phyloP scores from a whole-genome alignment of 2,888 invertebrate genomes.

The Melinaea menophilus region DNA sequence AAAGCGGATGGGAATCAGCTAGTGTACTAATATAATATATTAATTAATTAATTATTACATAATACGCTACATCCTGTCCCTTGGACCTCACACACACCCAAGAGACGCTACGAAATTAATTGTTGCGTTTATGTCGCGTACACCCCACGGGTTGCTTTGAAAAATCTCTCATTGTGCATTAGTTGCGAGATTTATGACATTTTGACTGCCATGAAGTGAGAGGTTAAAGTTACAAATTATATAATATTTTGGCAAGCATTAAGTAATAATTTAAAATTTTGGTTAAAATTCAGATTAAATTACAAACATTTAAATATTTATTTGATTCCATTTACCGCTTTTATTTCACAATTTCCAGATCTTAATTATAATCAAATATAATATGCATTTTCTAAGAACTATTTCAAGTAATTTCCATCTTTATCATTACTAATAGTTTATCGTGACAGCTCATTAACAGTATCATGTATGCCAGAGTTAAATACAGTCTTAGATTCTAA shows the following conservation, averaged over 20 bases:
- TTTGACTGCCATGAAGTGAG: slow-evolving; percentile 20
- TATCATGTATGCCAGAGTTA: too few relatives aligned
- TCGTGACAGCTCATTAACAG: too few relatives aligned
- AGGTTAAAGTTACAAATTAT: slow-evolving; percentile 6
- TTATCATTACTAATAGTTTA: too few relatives aligned
- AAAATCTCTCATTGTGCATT: slow-evolving; percentile 65
- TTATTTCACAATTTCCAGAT: too few relatives aligned
- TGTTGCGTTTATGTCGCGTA: slow-evolving; percentile 67
- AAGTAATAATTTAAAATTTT: background rate
- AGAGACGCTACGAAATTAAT: slow-evolving; percentile 67
- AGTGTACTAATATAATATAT: background rate
- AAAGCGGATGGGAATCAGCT: too few relatives aligned
- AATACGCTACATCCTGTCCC: slow-evolving; percentile 10
- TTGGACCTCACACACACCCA: slow-evolving; percentile 32
- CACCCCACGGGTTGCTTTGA: slow-evolving; percentile 62
- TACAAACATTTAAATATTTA: background rate
- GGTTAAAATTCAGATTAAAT: background rate
- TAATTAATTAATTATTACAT: background rate
- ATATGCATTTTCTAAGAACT: too few relatives aligned
- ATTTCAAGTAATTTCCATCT: too few relatives aligned
- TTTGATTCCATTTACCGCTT: too few relatives aligned
- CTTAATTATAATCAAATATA: too few relatives aligned
- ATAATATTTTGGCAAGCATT: slow-evolving; percentile 11
- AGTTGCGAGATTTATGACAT: slow-evolving; percentile 47
- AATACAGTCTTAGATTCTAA: too few relatives aligned